phyloP scores from a whole-genome alignment of 2,888 invertebrate species.

The Cryptocheilus praepositus region DNA sequence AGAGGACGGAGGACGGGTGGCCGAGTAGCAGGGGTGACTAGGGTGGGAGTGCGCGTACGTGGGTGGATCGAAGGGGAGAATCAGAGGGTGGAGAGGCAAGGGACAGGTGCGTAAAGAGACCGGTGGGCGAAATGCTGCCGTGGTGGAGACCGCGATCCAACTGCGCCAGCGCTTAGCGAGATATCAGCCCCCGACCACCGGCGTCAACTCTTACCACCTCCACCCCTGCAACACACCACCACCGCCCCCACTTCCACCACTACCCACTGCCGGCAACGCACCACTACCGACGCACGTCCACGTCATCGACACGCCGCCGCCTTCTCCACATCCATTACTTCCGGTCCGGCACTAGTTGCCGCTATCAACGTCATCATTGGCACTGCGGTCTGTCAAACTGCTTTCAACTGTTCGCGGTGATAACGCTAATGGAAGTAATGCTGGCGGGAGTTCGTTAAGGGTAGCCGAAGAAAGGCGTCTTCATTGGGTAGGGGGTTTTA shows the following conservation, averaged over 20 bases:
- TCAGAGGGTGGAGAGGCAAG: conserved; percentile 26
- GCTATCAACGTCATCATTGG: too few species aligned
- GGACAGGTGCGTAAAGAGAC: conserved; percentile 47
- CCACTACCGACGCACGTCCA: neutral
- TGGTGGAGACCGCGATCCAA: conserved; percentile 67
- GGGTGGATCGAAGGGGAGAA: conserved; percentile 23
- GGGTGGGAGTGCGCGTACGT: too few species aligned
- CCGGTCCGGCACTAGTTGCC: too few species aligned
- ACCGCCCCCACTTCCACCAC: conserved; percentile 15
- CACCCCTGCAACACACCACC: conserved; percentile 40
- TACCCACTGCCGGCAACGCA: neutral
- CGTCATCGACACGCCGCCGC: too few species aligned
- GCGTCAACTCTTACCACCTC: conserved; percentile 62
- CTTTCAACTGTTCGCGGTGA: too few species aligned
- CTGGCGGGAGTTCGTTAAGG: too few species aligned
- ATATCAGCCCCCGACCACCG: conserved; percentile 65
- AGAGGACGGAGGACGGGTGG: conserved; percentile 14
- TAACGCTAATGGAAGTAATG: too few species aligned
- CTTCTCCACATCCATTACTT: too few species aligned
- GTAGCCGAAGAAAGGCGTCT: too few species aligned
- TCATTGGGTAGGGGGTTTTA: too few species aligned
- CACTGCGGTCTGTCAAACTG: too few species aligned
- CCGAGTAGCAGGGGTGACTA: conserved; percentile 10
- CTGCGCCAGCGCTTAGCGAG: conserved; percentile 70
- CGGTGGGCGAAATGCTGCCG: conserved; percentile 59